Base-by-base conservation (phyloP, 1,140 invertebrate genomes). In the Diploscapter pachys region DNA sequence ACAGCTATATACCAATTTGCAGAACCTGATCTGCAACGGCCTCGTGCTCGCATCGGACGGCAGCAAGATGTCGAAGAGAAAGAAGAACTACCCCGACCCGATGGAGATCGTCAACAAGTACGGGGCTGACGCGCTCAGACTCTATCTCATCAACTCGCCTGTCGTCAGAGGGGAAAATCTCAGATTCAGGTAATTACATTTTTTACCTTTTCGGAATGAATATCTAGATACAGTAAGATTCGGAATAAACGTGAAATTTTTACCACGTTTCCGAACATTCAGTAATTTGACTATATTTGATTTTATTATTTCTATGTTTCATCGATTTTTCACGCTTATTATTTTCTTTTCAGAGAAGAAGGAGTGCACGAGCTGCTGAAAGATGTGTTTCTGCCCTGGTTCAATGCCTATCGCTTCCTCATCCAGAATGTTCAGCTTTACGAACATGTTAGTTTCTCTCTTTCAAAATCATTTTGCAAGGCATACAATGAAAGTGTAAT, bases 31-130 rank as follows among this genome's bases (percentile, higher is more conserved):
- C 80, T 93, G 91, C 3, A 98, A 97, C 88, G 96, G 96, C 48
- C 88, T 99, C 63, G 92, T 99, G 0, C 87, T 99, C 51, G 96
- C 96, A 52, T 78, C 81, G 63, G 96, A 99, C 89, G 96, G 96
- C 3, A 93, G 97, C 85, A 99, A 99, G 87, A 99, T 99, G 96
- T 98, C 95, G 0, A 99, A 99, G 86, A 90, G 96, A 11, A 98
- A 98, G 87, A 96, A 98, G 86, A 99, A 99, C 86, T 99, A 97
- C 88, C 96, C 96, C 0, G 94, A 99, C 88, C 96, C 96, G 2
- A 89, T 95, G 87, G 91, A 93, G 80, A 88, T 99, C 63, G 91
- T 98, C 2, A 86, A 91, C 67, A 95, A 96, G 86, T 98, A 94
- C 88, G 96, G 97, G 11, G 96, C 96, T 2, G 97, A 99, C 89